Conservation (phyloP, 2,113 vertebrate genomes). For the Archocentrus centrarchus region DNA sequence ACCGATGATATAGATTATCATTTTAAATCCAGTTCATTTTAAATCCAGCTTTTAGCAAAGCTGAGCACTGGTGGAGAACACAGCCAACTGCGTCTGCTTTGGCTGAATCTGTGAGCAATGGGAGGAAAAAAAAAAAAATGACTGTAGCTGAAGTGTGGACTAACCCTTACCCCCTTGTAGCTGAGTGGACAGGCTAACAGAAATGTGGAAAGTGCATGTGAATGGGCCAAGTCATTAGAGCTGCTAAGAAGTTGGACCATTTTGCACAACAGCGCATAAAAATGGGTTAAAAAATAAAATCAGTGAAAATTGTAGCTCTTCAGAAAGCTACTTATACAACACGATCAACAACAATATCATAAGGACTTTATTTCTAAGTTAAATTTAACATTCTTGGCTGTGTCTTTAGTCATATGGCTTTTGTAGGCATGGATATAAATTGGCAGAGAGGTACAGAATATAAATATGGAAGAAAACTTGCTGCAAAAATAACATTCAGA, state of each 20-base stretch:
- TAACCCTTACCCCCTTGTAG: slow-evolving; percentile 13
- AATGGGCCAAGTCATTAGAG: slow-evolving; percentile 28
- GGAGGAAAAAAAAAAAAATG: background rate
- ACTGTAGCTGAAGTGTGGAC: slow-evolving; percentile 34
- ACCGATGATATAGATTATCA: background rate
- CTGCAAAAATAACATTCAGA: slow-evolving; percentile 12
- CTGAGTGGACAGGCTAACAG: slow-evolving; percentile 1
- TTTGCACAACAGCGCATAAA: background rate
- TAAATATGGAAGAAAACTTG: background rate
- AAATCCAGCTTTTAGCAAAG: slow-evolving; percentile 20
- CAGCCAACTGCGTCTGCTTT: slow-evolving; percentile 28
- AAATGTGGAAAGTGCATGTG: background rate
- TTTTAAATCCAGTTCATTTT: slow-evolving; percentile 33
- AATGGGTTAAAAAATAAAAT: background rate
- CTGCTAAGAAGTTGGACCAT: slow-evolving; percentile 7
- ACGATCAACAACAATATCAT: background rate
- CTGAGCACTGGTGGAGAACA: background rate
- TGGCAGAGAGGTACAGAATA: slow-evolving; percentile 24
- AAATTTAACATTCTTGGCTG: slow-evolving; percentile 39
- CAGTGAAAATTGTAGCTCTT: background rate
- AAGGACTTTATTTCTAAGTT: slow-evolving; percentile 13
- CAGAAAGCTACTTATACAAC: background rate
- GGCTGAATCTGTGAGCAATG: slow-evolving; percentile 30
- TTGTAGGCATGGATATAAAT: slow-evolving; percentile 19
- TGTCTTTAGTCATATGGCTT: slow-evolving; percentile 23